phyloP scores from a whole-genome alignment of 1,140 invertebrate species.

The Pseudomyrmex gracilis region DNA sequence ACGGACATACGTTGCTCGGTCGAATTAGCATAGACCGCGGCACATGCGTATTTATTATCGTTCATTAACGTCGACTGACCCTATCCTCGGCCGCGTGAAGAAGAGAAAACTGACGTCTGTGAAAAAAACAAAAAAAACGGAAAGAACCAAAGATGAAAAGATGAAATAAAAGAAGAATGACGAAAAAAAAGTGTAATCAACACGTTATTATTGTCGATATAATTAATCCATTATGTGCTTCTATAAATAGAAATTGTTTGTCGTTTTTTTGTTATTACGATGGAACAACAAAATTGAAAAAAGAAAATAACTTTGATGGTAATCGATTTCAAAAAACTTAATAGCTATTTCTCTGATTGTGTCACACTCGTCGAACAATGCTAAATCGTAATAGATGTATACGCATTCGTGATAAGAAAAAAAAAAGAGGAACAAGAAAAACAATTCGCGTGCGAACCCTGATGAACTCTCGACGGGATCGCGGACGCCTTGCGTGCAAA shows the following conservation, averaged over 20 bases:
- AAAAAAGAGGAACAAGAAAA: neutral
- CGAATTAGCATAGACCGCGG: constrained; percentile 70
- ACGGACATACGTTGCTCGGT: constrained; percentile 24
- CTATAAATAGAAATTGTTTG: no score
- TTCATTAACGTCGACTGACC: constrained; percentile 63
- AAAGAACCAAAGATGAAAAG: neutral
- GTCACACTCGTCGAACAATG: constrained; percentile 3
- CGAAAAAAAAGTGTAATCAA: constrained; percentile 25
- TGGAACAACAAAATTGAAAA: no score
- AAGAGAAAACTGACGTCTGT: neutral
- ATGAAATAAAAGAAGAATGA: neutral
- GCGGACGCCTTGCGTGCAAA: constrained; percentile 38
- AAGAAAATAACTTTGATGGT: no score
- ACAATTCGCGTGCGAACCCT: neutral
- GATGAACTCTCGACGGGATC: constrained; percentile 24
- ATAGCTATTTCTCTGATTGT: constrained; percentile 36
- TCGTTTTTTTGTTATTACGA: no score
- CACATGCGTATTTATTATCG: constrained; percentile 71
- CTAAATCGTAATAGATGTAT: constrained; percentile 4
- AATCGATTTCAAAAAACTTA: no score
- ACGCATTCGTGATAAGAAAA: neutral
- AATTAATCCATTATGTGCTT: constrained; percentile 17
- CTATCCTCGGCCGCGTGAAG: constrained; percentile 11
- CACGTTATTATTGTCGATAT: constrained; percentile 7
- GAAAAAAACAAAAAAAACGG: neutral